Conservation (phyloP, 2,797 vertebrate genomes). For the Pangasius djambal region DNA sequence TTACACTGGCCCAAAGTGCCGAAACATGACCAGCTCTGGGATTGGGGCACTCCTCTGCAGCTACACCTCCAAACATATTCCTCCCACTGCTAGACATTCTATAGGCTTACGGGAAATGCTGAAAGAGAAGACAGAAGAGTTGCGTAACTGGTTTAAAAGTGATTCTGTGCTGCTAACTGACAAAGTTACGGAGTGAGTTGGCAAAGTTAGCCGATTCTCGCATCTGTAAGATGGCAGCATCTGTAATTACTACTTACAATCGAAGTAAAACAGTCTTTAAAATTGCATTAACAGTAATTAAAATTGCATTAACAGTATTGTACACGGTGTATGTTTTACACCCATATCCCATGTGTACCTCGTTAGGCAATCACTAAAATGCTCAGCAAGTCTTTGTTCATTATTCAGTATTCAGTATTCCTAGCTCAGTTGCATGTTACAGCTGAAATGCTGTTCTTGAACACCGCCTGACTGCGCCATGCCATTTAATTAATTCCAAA, state of each 20-base stretch:
- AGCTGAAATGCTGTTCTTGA: constrained; percentile 57
- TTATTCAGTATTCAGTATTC: constrained; percentile 20
- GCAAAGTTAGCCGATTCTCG: constrained; percentile 9
- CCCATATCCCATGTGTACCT: constrained; percentile 20
- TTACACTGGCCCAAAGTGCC: constrained; percentile 42
- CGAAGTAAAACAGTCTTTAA: constrained; percentile 36
- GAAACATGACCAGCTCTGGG: constrained; percentile 45
- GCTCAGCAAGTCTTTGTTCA: constrained; percentile 31
- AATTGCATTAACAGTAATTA: constrained; percentile 33
- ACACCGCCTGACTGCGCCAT: constrained; percentile 59
- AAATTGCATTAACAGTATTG: constrained; percentile 29
- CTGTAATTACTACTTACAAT: constrained; percentile 26
- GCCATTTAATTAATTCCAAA: constrained; percentile 73
- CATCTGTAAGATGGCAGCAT: constrained; percentile 2
- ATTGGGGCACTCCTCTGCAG: constrained; percentile 40
- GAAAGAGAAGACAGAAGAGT: constrained; percentile 19
- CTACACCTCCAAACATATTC: constrained; percentile 38
- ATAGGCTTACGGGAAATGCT: constrained; percentile 40
- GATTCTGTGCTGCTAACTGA: constrained; percentile 15
- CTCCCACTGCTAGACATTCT: constrained; percentile 48
- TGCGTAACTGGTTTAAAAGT: constrained; percentile 47
- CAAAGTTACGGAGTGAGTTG: constrained; percentile 26
- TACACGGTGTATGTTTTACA: constrained; percentile 12
- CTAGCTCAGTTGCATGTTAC: constrained; percentile 25
- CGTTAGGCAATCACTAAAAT: constrained; percentile 32